These are phyloP conservation scores for Beris chalybata DNA, from an alignment of 2,888 invertebrate genomes.

Conservation along the genomic window DNA sequence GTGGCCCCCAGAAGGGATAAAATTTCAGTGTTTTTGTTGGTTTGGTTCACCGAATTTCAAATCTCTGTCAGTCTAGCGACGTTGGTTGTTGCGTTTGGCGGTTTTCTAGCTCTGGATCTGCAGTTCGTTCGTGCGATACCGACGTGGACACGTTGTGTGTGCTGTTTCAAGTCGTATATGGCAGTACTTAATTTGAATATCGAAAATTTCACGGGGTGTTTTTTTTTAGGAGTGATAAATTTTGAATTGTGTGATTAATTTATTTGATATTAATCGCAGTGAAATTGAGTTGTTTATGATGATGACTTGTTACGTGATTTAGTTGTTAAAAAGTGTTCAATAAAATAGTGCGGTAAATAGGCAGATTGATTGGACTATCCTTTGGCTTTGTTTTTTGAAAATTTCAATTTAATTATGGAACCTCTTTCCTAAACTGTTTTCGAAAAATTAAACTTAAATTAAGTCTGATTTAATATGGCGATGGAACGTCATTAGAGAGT, in stretches of 20 bases:
- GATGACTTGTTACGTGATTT: too few relatives aligned
- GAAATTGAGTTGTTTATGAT: too few relatives aligned
- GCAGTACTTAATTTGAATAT: slow-evolving; percentile 1
- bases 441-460: too few relatives aligned
- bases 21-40: neutral
- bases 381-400: too few relatives aligned
- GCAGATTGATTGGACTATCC: too few relatives aligned
- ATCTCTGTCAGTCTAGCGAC: slow-evolving; percentile 46
- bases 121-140: neutral
- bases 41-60: slow-evolving; percentile 15
- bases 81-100: slow-evolving; percentile 47
- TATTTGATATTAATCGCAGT: neutral
- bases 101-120: slow-evolving; percentile 25
- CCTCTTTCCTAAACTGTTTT: too few relatives aligned
- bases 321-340: too few relatives aligned
- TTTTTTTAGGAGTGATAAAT: neutral
- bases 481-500: too few relatives aligned
- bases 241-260: neutral
- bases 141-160: neutral
- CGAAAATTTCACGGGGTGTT: neutral
- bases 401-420: too few relatives aligned
- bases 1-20: too few relatives aligned
- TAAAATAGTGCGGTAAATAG: too few relatives aligned
- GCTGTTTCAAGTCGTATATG: neutral
- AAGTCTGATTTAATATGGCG: too few relatives aligned